Evolutionary conservation across 2,113 vertebrate species (phyloP), one percentile per base, ranked within the genome.

Genomic region (Alethe castanea): DNA sequence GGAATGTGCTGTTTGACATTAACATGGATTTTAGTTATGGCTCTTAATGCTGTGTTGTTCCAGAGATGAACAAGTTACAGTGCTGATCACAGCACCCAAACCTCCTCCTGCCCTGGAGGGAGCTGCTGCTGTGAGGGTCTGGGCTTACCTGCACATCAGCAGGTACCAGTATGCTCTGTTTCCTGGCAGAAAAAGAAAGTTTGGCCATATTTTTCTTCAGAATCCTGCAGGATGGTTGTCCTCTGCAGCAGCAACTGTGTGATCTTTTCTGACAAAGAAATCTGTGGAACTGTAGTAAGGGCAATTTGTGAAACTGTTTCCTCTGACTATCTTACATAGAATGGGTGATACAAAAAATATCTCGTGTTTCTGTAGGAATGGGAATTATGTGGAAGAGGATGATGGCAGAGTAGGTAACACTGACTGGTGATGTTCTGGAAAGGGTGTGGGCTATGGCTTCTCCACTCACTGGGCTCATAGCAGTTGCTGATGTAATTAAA

Each of bases 401-500:
- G 86, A 83, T 13, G 45, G 72, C 2, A 87, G 88, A 69, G 80
- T 94, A 97, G 95, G 95, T 88, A 88, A 79, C 5, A 1, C 73
- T 91, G 90, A 18, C 93, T 93, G 62, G 92, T 95, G 95, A 77
- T 47, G 28, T 95, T 64, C 96, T 95, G 96, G 97, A 97, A 96
- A 92, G 94, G 94, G 81, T 96, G 87, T 91, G 96, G 96, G 59
- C 76, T 95, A 96, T 98, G 98, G 95, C 96, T 93, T 97, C 97
- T 96, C 95, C 97, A 48, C 96, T 98, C 54, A 66, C 96, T 84
- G 98, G 97, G 92, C 97, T 98, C 94, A 97, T 97, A 95, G 97
- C 96, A 5, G 98, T 98, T 40, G 94, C 96, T 90, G 98, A 98
- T 97, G 98, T 98, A 91, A 97, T 98, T 98, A 98, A 98, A 97